Conservation (phyloP, 2,888 invertebrate species). For the Drosophila borealis region DNA sequence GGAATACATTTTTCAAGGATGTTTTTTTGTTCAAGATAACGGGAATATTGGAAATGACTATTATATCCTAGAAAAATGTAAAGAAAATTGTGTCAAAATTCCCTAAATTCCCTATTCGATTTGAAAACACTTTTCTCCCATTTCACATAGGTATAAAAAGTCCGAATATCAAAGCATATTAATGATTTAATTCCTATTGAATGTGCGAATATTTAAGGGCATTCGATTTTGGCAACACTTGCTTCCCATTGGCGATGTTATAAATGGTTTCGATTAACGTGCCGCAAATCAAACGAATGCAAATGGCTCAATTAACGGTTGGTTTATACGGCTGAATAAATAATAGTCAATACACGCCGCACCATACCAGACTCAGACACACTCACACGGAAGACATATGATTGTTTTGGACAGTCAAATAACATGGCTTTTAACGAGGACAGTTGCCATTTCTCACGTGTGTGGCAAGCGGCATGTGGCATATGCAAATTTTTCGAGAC, state of each 20-base stretch:
- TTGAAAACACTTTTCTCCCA: no score
- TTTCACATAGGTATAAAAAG: no score
- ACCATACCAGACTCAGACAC: constrained; percentile 5
- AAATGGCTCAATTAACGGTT: constrained; percentile 40
- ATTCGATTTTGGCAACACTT: not conserved
- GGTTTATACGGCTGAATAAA: constrained; percentile 35
- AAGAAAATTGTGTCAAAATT: no score
- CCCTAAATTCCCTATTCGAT: no score
- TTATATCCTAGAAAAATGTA: no score
- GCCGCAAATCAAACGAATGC: constrained; percentile 21
- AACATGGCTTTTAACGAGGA: constrained; percentile 58
- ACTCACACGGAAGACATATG: constrained; percentile 22
- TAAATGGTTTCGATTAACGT: constrained; percentile 19
- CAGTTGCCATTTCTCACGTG: constrained; percentile 70
- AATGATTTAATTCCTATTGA: not conserved
- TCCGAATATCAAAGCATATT: no score
- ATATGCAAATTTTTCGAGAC: constrained; percentile 66
- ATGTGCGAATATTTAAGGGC: not conserved
- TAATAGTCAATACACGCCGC: constrained; percentile 13
- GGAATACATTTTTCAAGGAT: no score
- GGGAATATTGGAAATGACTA: no score
- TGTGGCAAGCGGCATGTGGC: constrained; percentile 37
- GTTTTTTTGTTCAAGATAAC: no score
- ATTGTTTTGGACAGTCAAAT: constrained; percentile 68
- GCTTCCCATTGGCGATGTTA: not conserved